Evolutionary conservation across 2,888 invertebrate genomes (phyloP).

Genomic region (Ichneumoninae sp.): DNA sequence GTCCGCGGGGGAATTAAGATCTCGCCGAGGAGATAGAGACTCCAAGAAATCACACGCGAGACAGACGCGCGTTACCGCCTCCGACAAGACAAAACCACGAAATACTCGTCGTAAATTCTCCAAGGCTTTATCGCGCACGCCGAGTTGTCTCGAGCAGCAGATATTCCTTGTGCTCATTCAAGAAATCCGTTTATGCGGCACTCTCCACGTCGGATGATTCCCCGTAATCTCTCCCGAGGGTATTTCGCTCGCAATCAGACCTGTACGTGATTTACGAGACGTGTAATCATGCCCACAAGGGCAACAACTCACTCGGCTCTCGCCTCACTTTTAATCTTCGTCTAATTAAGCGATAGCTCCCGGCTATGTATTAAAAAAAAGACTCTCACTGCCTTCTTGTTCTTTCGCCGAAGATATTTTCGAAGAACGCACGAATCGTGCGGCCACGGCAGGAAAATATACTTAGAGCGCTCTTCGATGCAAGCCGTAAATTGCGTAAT

Average conservation of each 20-base stretch:
- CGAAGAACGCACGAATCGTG: background rate
- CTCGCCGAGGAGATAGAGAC: background rate
- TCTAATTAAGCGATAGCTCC: conserved; percentile 69
- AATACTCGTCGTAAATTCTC: background rate
- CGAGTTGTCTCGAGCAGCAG: background rate
- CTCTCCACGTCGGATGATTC: conserved; percentile 56
- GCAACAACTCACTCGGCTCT: conserved; percentile 66
- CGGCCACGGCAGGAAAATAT: background rate
- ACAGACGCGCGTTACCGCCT: background rate
- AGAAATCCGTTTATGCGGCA: conserved; percentile 38
- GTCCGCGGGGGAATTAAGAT: background rate
- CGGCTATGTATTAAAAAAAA: conserved; percentile 47
- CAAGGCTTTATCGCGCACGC: background rate
- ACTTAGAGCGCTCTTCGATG: background rate
- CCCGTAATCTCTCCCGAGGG: conserved; percentile 61
- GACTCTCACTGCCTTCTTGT: conserved; percentile 36
- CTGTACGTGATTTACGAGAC: conserved; percentile 67
- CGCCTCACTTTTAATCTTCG: conserved; percentile 68
- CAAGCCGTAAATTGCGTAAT: conserved; percentile 24
- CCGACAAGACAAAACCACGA: conserved; percentile 1
- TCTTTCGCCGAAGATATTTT: conserved; percentile 33
- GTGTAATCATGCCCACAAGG: conserved; percentile 66
- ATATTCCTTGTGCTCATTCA: conserved; percentile 29
- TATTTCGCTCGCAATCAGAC: conserved; percentile 66
- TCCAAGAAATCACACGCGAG: conserved; percentile 6